Conservation (phyloP, 2,888 invertebrate genomes). For the Achlya flavicornis region DNA sequence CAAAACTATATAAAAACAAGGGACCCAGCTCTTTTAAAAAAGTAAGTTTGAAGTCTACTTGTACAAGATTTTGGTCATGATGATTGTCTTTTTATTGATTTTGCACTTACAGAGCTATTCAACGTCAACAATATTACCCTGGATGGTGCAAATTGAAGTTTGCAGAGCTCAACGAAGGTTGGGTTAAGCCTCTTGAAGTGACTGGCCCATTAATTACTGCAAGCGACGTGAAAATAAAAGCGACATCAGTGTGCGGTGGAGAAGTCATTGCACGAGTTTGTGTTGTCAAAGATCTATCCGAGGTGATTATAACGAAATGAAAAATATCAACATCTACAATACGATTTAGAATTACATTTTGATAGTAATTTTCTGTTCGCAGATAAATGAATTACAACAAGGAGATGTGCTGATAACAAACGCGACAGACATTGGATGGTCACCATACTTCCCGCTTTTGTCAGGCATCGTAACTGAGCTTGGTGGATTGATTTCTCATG, state of each 20-base stretch:
- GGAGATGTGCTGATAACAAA: conserved; percentile 91
- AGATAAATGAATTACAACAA: conserved; percentile 75
- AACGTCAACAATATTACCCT: conserved; percentile 85
- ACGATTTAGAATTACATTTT: conserved; percentile 4
- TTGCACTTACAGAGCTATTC: conserved; percentile 83
- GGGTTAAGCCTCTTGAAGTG: conserved; percentile 58
- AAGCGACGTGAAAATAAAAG: conserved; percentile 69
- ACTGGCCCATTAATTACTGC: conserved; percentile 41
- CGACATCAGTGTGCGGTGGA: conserved; percentile 89
- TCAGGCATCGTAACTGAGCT: conserved; percentile 91
- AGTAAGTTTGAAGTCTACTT: conserved; percentile 70
- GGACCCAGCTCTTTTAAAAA: conserved; percentile 83
- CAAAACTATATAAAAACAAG: conserved; percentile 77
- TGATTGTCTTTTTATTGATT: conserved; percentile 3
- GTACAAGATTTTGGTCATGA: background rate
- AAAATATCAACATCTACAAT: conserved; percentile 13
- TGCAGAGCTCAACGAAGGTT: conserved; percentile 83
- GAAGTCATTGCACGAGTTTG: conserved; percentile 87
- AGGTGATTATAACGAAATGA: conserved; percentile 69
- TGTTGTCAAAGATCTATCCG: conserved; percentile 86
- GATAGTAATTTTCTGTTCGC: conserved; percentile 20
- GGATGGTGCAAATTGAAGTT: conserved; percentile 86
- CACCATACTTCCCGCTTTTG: conserved; percentile 92
- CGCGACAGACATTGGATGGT: conserved; percentile 93
- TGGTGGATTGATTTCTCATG: conserved; percentile 93